Conservation (phyloP, 2,797 vertebrate genomes). For the Falco concolor region DNA sequence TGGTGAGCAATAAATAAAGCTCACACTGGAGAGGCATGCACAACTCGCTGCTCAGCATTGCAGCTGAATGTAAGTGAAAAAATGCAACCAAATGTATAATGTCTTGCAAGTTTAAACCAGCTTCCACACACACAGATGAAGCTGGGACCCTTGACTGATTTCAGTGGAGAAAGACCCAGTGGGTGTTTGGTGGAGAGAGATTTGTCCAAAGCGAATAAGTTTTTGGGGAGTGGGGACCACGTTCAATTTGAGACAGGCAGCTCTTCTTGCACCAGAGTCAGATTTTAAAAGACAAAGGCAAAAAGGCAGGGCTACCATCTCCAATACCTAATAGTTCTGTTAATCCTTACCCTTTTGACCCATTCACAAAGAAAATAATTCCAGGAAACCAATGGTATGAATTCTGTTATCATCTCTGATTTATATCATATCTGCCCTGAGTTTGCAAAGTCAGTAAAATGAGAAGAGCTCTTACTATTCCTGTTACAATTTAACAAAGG, state of each 20-base stretch:
- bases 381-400: background rate
- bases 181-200: background rate
- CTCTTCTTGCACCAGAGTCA: background rate
- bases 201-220: background rate
- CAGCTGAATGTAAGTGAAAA: background rate
- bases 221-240: background rate
- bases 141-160: background rate
- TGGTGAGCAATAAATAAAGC: background rate
- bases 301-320: background rate
- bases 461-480: background rate
- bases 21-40: background rate
- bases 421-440: background rate
- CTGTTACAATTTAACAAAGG: background rate
- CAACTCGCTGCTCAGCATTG: accelerated
- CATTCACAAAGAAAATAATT: background rate
- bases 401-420: constrained; percentile 13
- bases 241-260: background rate
- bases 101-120: background rate
- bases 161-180: background rate
- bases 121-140: background rate
- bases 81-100: accelerated
- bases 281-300: background rate
- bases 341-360: constrained; percentile 28
- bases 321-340: background rate
- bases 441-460: background rate